Percentiles rank a stretch among this genome's conserved stretches.
phyloP scores from a whole-genome alignment of 2,888 invertebrate species.

The Protonemura montana region DNA sequence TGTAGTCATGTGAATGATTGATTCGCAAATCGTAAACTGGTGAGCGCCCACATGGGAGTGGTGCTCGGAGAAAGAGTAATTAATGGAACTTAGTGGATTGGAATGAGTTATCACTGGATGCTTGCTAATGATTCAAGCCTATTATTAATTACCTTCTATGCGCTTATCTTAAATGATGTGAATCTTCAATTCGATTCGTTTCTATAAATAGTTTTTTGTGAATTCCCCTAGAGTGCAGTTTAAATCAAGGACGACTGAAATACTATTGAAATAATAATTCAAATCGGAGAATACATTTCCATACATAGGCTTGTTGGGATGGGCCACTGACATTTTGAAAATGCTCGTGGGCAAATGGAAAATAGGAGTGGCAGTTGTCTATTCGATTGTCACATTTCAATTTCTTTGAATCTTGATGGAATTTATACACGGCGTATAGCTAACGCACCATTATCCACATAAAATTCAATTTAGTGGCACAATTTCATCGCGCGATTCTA shows the following conservation, averaged over 20 bases:
- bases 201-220: too few relatives aligned
- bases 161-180: too few relatives aligned
- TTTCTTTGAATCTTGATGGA: too few relatives aligned
- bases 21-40: background rate
- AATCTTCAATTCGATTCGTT: too few relatives aligned
- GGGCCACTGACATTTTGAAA: too few relatives aligned
- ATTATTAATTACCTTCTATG: too few relatives aligned
- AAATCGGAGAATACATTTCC: too few relatives aligned
- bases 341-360: background rate
- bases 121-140: too few relatives aligned
- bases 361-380: background rate
- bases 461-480: background rate
- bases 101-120: background rate
- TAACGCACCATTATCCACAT: background rate
- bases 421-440: background rate
- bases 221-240: too few relatives aligned
- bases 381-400: background rate
- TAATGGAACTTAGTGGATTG: background rate
- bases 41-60: background rate
- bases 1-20: background rate
- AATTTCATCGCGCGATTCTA: background rate
- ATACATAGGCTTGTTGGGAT: too few relatives aligned
- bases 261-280: too few relatives aligned
- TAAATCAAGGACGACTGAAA: too few relatives aligned
- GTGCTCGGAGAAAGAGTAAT: background rate